Base-by-base conservation (phyloP, 1,140 invertebrate genomes). In the Ceratosolen solmsi region DNA sequence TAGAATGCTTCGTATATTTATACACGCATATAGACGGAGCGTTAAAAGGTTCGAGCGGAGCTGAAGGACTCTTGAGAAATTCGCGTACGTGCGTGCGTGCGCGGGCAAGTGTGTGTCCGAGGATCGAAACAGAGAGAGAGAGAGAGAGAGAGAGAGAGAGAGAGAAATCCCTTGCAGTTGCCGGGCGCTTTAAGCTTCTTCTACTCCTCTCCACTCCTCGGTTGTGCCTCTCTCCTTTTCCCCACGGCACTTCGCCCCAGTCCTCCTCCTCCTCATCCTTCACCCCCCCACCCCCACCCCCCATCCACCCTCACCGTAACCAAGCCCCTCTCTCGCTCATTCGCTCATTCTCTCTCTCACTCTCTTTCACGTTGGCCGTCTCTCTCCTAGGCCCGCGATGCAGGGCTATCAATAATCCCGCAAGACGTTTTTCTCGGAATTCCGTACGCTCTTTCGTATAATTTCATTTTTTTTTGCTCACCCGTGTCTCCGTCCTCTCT, bases 401-500 rank as follows among this genome's bases (percentile, higher is more conserved):
- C 75, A 78, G 75, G 81, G 81, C 81, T 78, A 82, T 82, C 81
- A 82, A 82, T 82, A 82, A 82, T 82, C 81, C 81, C 81, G 75
- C 81, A 82, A 82, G 81, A 82, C 81, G 76, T 82, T 82, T 79
- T 82, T 82, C 81, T 82, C 81, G 70, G 81, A 82, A 82, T 82
- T 79, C 75, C 76, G 81, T 51, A 33, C 75, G 68, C 63, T 78
- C 75, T 78, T 82, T 82, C 81, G 81, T 72, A 70, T 73, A 76
- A 76, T 68, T 70, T 70, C 58, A 27, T 70, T 56, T 71, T 46
- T 56, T 20, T 74, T 46, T 22, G 15, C 30, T 49, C 56, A 0
- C 17, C 46, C 56, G 63, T 54, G 33, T 73, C 27, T 80, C 27
- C 20, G 11, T 33, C 46, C 33, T n/a, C 58, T n/a, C n/a, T 30